A percentile compares a stretch with the other conserved stretches of the same genome.
Evolutionary conservation across 2,113 vertebrate species (phyloP).

Genomic region (Entelurus aequoreus): DNA sequence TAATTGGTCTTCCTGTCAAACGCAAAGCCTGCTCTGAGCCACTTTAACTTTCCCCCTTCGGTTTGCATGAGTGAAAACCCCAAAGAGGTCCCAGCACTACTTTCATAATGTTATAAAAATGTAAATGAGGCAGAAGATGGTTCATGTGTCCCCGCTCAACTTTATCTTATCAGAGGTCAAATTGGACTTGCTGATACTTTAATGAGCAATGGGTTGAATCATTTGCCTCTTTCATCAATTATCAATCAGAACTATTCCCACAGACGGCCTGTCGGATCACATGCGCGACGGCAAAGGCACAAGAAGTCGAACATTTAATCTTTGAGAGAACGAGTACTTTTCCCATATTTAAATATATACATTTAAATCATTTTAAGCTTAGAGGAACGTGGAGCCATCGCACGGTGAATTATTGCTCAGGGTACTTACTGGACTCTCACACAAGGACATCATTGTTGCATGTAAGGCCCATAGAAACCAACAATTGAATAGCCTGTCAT

Average conservation of each 20-base stretch:
- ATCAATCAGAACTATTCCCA: neutral
- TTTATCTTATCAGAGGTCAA: constrained; percentile 16
- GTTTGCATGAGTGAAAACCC: constrained; percentile 37
- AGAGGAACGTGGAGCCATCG: constrained; percentile 11
- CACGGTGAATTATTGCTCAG: constrained; percentile 42
- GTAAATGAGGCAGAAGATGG: constrained; percentile 26
- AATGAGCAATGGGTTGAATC: neutral
- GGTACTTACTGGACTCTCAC: constrained; percentile 40
- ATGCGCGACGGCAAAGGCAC: neutral
- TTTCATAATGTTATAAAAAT: constrained; percentile 33
- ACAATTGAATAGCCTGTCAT: constrained; percentile 30
- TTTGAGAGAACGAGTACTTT: neutral
- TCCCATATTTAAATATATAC: constrained; percentile 13
- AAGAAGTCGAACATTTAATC: too few species aligned
- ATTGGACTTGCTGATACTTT: constrained; percentile 11
- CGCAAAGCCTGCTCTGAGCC: constrained; percentile 38
- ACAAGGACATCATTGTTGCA: constrained; percentile 51
- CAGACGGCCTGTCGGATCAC: neutral
- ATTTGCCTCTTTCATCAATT: constrained; percentile 12
- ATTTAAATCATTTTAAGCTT: constrained; percentile 15
- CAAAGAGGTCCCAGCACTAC: constrained; percentile 5
- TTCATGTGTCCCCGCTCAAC: constrained; percentile 3
- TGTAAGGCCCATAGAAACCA: constrained; percentile 25
- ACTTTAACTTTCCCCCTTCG: constrained; percentile 46
- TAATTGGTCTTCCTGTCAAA: constrained; percentile 60